Conservation (phyloP, 2,113 vertebrate genomes). For the Myrmecophaga tridactyla region DNA sequence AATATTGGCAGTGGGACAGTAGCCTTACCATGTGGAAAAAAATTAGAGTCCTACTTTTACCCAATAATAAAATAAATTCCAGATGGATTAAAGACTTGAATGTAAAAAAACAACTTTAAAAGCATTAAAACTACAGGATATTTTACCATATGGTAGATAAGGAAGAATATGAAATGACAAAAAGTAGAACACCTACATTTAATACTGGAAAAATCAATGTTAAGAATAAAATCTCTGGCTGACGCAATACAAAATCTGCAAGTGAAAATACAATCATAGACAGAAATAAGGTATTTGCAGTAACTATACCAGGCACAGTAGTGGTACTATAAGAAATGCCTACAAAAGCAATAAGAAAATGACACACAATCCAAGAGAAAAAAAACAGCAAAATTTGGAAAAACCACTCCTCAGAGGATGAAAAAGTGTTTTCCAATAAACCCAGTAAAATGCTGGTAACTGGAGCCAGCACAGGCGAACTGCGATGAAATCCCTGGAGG, state of each 20-base stretch:
- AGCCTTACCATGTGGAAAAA: not conserved
- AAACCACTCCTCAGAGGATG: too few relatives aligned
- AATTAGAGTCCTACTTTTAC: not conserved
- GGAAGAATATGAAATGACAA: not conserved
- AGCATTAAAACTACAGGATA: not conserved
- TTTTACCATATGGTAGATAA: not conserved
- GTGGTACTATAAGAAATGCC: not conserved
- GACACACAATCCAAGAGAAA: too few relatives aligned
- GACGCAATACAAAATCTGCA: not conserved
- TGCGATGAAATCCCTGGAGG: too few relatives aligned
- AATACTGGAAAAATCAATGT: not conserved
- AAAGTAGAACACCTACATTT: not conserved
- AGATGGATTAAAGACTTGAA: not conserved
- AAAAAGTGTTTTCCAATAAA: too few relatives aligned
- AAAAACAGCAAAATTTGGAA: too few relatives aligned
- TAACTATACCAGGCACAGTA: not conserved
- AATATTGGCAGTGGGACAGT: not conserved
- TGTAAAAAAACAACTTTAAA: not conserved
- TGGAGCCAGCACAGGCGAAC: too few relatives aligned
- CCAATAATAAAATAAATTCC: not conserved
- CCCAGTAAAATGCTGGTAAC: too few relatives aligned
- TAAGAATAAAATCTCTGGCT: not conserved
- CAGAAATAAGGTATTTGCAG: not conserved
- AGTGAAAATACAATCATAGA: not conserved
- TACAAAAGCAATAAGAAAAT: too few relatives aligned